phyloP scores from a whole-genome alignment of 2,888 invertebrate genomes.

The Lasioglossum marginatum region DNA sequence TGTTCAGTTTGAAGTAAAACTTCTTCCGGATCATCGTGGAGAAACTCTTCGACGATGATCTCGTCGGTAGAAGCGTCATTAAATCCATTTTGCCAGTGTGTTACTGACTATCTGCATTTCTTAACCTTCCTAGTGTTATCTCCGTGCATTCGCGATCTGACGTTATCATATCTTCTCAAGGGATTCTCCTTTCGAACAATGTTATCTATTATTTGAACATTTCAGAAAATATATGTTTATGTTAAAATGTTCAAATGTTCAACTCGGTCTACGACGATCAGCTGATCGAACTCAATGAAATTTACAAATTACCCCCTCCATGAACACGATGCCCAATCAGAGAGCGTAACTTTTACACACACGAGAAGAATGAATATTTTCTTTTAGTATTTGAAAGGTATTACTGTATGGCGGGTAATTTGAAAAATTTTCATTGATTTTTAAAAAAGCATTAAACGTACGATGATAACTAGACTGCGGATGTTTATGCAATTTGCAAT shows the following conservation, averaged over 20 bases:
- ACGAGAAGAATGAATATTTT: neutral
- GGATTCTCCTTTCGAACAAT: neutral
- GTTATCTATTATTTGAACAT: neutral
- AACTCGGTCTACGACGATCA: constrained; percentile 12
- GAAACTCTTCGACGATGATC: constrained; percentile 35
- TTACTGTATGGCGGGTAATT: neutral
- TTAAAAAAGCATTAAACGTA: neutral
- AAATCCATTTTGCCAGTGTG: constrained; percentile 39
- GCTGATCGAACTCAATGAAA: constrained; percentile 24
- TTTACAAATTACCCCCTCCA: neutral
- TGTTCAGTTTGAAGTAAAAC: constrained; percentile 65
- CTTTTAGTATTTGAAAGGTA: neutral
- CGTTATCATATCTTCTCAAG: neutral
- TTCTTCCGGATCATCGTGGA: constrained; percentile 60
- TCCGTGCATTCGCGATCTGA: neutral
- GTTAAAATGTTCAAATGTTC: neutral
- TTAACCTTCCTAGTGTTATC: constrained; percentile 37
- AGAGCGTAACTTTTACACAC: neutral
- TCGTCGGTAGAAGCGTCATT: constrained; percentile 37
- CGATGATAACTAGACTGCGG: neutral
- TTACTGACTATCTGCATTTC: constrained; percentile 11
- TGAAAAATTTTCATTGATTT: neutral
- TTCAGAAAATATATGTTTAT: neutral
- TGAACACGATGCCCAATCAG: neutral
- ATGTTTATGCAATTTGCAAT: no score